Percentiles rank a stretch among this genome's conserved stretches.
Evolutionary conservation across 2,888 invertebrate genomes (phyloP).

Genomic region (Brachynemurus nebulosus): DNA sequence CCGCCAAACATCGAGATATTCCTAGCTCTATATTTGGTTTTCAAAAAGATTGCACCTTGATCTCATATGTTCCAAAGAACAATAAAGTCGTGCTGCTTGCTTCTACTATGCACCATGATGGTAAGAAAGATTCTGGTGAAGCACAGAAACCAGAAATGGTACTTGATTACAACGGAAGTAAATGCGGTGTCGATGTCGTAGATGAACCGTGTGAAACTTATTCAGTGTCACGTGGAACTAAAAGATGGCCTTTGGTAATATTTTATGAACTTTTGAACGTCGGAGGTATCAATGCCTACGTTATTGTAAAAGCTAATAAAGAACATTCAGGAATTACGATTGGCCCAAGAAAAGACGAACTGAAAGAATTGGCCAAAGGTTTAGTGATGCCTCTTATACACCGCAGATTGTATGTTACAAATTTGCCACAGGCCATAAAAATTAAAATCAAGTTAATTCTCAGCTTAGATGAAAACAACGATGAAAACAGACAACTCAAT

Average conservation of each 20-base stretch:
- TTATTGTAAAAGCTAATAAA: constrained; percentile 11
- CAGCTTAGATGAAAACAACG: too few relatives aligned
- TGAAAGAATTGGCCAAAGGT: too few relatives aligned
- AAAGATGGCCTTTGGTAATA: constrained; percentile 19
- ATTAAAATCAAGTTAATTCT: too few relatives aligned
- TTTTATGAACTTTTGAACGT: constrained; percentile 20
- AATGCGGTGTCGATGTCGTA: constrained; percentile 20
- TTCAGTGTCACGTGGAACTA: constrained; percentile 17
- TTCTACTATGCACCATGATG: constrained; percentile 13
- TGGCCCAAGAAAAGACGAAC: too few relatives aligned
- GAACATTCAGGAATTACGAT: too few relatives aligned
- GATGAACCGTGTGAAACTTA: constrained; percentile 17
- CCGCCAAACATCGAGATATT: neutral
- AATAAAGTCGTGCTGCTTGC: constrained; percentile 12
- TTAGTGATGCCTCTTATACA: too few relatives aligned
- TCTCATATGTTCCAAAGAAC: constrained; percentile 14
- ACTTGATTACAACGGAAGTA: constrained; percentile 14
- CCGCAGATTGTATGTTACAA: too few relatives aligned
- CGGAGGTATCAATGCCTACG: constrained; percentile 16
- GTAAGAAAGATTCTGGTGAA: constrained; percentile 12
- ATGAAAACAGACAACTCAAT: too few relatives aligned
- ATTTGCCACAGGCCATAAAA: too few relatives aligned
- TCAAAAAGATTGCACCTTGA: constrained; percentile 8
- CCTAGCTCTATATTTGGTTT: constrained; percentile 8
- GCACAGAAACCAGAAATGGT: constrained; percentile 15